phyloP scores from a whole-genome alignment of 2,888 invertebrate species.

The Tuta absoluta region DNA sequence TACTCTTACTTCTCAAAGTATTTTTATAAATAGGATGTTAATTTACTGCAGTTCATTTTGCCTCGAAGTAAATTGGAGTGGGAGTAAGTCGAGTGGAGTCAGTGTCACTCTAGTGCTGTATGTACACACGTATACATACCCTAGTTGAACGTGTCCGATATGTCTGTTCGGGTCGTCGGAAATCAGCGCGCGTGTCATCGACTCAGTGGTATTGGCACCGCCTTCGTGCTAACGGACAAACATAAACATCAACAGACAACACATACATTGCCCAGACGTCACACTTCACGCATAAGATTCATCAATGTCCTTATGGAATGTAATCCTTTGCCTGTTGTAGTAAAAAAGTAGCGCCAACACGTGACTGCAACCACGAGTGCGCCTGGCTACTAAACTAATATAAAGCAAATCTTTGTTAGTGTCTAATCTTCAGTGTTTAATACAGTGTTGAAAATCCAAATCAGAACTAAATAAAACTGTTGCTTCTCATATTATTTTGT shows the following conservation, averaged over 20 bases:
- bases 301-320: constrained; percentile 34
- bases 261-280: constrained; percentile 69
- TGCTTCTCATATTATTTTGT: constrained; percentile 46
- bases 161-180: constrained; percentile 95
- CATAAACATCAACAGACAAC: constrained; percentile 76
- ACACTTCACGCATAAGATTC: constrained; percentile 46
- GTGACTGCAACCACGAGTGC: constrained; percentile 56
- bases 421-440: constrained; percentile 59
- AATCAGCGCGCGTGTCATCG: constrained; percentile 97
- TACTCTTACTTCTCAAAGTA: neutral
- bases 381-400: constrained; percentile 56
- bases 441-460: constrained; percentile 53
- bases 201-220: constrained; percentile 95
- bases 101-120: constrained; percentile 66
- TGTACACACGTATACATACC: constrained; percentile 89
- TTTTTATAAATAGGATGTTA: neutral
- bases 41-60: constrained; percentile 22
- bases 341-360: constrained; percentile 78
- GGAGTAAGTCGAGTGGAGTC: constrained; percentile 40
- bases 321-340: constrained; percentile 72
- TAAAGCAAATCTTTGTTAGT: constrained; percentile 67
- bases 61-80: constrained; percentile 31
- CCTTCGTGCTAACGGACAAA: constrained; percentile 93
- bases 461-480: constrained; percentile 49
- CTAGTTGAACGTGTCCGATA: constrained; percentile 96